A percentile compares a stretch with the other conserved stretches of the same genome.
phyloP scores from a whole-genome alignment of 2,888 invertebrate species.

The Pomacea canaliculata region DNA sequence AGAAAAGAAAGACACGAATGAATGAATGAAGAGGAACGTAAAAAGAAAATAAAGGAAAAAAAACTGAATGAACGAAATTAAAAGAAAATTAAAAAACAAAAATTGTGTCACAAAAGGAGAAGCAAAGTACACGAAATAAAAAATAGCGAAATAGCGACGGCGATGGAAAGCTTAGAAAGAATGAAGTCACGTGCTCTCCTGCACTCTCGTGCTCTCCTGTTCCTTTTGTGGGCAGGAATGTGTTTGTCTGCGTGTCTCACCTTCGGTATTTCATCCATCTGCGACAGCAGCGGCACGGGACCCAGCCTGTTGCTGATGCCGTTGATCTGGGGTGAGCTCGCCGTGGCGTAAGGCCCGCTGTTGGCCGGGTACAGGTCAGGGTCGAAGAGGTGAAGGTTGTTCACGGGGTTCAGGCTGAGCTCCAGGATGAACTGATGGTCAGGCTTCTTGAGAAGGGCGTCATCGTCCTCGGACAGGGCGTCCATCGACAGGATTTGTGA shows the following conservation, averaged over 20 bases:
- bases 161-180: too few species aligned
- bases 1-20: too few species aligned
- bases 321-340: slow-evolving; percentile 87
- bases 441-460: slow-evolving; percentile 63
- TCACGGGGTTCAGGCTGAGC: slow-evolving; percentile 87
- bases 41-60: too few species aligned
- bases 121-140: too few species aligned
- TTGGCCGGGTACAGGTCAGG: slow-evolving; percentile 71
- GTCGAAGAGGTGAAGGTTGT: slow-evolving; percentile 85
- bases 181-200: too few species aligned
- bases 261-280: slow-evolving; percentile 47
- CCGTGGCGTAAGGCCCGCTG: slow-evolving; percentile 70
- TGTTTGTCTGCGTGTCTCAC: neutral
- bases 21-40: too few species aligned
- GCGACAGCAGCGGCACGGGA: slow-evolving; percentile 80
- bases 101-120: too few species aligned
- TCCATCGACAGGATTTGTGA: slow-evolving; percentile 63
- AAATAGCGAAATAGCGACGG: too few species aligned
- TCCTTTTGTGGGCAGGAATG: too few species aligned
- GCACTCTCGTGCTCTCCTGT: too few species aligned
- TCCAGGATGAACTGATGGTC: slow-evolving; percentile 87
- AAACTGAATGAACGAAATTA: too few species aligned
- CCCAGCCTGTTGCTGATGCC: slow-evolving; percentile 85
- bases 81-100: too few species aligned
- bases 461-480: slow-evolving; percentile 67